Conservation (phyloP, 2,888 invertebrate species). For the Agelastica alni region DNA sequence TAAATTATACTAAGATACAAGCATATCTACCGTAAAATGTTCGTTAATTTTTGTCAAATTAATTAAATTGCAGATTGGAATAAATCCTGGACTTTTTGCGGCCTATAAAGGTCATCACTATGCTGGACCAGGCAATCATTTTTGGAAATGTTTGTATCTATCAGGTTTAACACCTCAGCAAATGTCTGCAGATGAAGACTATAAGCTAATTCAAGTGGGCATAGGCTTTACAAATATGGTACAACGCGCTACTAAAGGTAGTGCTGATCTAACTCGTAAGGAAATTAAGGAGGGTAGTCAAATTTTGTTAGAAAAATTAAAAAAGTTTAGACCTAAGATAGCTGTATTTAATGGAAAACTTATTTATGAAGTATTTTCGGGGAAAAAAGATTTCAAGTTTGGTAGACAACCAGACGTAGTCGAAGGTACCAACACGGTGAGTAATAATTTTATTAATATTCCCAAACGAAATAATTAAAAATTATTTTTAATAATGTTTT, state of each 20-base stretch:
- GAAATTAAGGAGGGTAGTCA: constrained; percentile 94
- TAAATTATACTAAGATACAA: too few species aligned
- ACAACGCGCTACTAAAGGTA: constrained; percentile 91
- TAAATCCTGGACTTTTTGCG: constrained; percentile 96
- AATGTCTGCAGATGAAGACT: constrained; percentile 96
- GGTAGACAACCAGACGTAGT: constrained; percentile 93
- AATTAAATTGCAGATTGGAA: constrained; percentile 77
- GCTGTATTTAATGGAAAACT: constrained; percentile 99
- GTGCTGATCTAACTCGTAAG: constrained; percentile 90
- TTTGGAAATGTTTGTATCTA: constrained; percentile 97
- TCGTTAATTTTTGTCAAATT: too few species aligned
- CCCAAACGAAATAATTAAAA: too few species aligned
- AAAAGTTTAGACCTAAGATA: constrained; percentile 92
- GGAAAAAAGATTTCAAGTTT: constrained; percentile 95
- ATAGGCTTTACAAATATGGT: constrained; percentile 99
- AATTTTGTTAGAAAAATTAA: constrained; percentile 85
- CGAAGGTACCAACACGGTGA: constrained; percentile 92
- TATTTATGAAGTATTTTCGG: constrained; percentile 96
- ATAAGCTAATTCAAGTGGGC: constrained; percentile 87
- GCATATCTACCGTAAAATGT: too few species aligned
- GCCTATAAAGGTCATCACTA: constrained; percentile 99
- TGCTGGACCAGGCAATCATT: constrained; percentile 98
- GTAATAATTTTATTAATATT: too few species aligned
- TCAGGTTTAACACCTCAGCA: constrained; percentile 93
- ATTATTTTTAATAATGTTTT: too few species aligned